Percentiles rank a stretch among this genome's conserved stretches.
These are phyloP conservation scores for Myotis pilosus DNA, from an alignment of 2,797 vertebrate genomes.

Conservation along the genomic window DNA sequence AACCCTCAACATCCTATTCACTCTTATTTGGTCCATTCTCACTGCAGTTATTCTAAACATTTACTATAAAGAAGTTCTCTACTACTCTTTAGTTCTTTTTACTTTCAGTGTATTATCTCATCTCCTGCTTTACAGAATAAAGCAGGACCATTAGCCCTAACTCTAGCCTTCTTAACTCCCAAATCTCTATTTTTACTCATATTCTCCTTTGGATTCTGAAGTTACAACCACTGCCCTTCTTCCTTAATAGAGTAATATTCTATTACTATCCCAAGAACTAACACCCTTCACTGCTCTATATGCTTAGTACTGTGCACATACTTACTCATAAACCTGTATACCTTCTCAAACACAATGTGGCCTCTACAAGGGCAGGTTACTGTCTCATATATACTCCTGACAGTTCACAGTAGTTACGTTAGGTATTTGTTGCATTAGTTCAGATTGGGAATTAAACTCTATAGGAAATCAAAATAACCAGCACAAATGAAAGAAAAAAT, in stretches of 20 bases:
- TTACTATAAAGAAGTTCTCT: background rate
- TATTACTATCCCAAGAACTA: background rate
- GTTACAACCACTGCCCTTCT: background rate
- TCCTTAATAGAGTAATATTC: background rate
- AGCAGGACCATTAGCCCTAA: background rate
- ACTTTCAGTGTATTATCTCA: background rate
- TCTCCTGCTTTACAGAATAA: background rate
- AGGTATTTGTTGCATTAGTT: slow-evolving; percentile 29
- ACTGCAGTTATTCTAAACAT: background rate
- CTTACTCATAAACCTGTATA: background rate
- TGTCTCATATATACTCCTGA: background rate
- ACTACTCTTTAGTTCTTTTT: background rate
- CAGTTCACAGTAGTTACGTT: background rate
- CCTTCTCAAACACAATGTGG: background rate
- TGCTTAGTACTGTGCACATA: background rate
- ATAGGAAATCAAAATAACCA: slow-evolving; percentile 43
- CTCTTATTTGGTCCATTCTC: background rate
- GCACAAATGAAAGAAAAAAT: background rate
- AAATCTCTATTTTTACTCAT: background rate
- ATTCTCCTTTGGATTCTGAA: background rate
- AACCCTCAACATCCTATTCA: background rate
- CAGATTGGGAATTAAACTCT: slow-evolving; percentile 21
- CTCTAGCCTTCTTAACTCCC: background rate
- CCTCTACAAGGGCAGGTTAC: background rate
- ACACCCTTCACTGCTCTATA: background rate